Evolutionary conservation across 2,113 vertebrate genomes (phyloP).

Genomic region (Aphyosemion australe): DNA sequence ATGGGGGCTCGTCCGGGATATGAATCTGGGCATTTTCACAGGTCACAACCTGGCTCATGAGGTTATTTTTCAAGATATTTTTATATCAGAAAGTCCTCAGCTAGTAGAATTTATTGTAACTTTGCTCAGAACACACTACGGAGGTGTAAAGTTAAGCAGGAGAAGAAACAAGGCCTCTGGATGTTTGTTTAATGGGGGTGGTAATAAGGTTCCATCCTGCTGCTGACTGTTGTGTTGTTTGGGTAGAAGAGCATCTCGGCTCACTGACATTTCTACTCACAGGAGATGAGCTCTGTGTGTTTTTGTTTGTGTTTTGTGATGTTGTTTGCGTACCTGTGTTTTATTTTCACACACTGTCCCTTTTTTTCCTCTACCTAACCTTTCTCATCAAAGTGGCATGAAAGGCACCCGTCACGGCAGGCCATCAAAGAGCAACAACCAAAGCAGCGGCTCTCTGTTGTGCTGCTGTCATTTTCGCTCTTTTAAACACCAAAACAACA

Average conservation of each 20-base stretch:
- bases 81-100: no score
- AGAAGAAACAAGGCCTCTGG: no score
- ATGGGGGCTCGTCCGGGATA: no score
- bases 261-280: constrained; percentile 25
- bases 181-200: no score
- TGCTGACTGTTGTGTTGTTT: background rate
- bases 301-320: constrained; percentile 21
- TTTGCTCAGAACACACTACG: no score
- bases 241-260: constrained; percentile 10
- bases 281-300: constrained; percentile 12
- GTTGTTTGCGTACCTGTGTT: constrained; percentile 22
- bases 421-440: constrained; percentile 65
- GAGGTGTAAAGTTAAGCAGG: no score
- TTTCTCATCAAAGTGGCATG: constrained; percentile 67
- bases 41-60: no score
- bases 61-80: no score
- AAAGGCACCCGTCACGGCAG: constrained; percentile 55
- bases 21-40: no score
- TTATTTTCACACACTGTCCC: constrained; percentile 20
- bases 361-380: constrained; percentile 46
- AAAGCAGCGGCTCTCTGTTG: constrained; percentile 48
- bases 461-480: constrained; percentile 56
- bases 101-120: no score
- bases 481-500: constrained; percentile 53
- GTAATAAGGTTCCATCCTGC: background rate